phyloP scores from a whole-genome alignment of 1,140 invertebrate species.

The Hylyphantes graminicola region DNA sequence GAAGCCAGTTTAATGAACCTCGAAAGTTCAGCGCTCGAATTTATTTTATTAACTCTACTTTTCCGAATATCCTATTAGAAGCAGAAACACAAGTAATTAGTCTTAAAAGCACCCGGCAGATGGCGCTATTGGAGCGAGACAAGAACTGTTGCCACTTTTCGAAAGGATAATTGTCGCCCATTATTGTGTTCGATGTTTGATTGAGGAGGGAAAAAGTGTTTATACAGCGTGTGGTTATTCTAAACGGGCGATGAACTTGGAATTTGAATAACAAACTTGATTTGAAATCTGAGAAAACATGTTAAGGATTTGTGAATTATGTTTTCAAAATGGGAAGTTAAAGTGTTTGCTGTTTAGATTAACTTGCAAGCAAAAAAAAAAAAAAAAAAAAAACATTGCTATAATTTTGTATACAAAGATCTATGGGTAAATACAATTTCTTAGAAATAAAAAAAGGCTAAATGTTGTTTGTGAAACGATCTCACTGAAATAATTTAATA shows the following conservation, averaged over 20 bases:
- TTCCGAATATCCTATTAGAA: not conserved
- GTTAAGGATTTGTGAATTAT: too few species aligned
- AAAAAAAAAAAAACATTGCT: too few species aligned
- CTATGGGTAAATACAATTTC: too few species aligned
- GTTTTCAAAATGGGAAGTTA: too few species aligned
- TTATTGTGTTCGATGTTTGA: not conserved
- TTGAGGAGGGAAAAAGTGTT: not conserved
- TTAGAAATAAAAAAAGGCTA: too few species aligned
- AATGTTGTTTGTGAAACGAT: too few species aligned
- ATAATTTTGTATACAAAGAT: too few species aligned
- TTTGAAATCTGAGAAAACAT: not conserved
- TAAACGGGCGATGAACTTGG: conserved; percentile 1
- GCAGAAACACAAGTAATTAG: not conserved
- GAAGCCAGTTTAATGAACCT: conserved; percentile 21
- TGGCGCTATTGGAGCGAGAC: conserved; percentile 23
- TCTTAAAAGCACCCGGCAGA: conserved; percentile 33
- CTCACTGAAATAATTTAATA: too few species aligned
- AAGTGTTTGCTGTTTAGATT: too few species aligned
- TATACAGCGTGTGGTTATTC: too few species aligned
- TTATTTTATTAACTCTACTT: not conserved
- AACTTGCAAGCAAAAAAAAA: too few species aligned
- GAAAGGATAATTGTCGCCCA: conserved; percentile 5
- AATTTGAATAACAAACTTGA: not conserved
- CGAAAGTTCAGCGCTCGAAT: conserved; percentile 24
- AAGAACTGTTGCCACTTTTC: not conserved